A percentile compares a stretch with the other conserved stretches of the same genome.
phyloP scores from a whole-genome alignment of 2,888 invertebrate genomes.

The Physocephala rufipes region DNA sequence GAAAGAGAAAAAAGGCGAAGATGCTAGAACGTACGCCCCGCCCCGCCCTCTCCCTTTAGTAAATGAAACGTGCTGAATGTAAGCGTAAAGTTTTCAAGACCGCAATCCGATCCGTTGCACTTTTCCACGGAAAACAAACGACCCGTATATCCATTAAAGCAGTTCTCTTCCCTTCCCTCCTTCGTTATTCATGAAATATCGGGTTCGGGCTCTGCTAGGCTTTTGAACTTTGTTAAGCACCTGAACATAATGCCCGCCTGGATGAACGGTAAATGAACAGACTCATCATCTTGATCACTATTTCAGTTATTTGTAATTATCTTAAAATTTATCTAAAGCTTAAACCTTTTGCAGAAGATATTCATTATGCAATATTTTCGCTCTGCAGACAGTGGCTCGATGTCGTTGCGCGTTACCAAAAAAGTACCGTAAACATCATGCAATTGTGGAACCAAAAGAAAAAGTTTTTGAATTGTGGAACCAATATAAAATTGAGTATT shows the following conservation, averaged over 20 bases:
- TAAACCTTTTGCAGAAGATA: background rate
- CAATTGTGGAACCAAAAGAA: background rate
- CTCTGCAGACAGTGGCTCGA: background rate
- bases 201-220: constrained; percentile 23
- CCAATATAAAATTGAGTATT: too few species aligned
- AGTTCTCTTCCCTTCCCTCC: background rate
- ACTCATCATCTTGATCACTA: constrained; percentile 46
- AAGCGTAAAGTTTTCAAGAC: constrained; percentile 5
- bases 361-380: background rate
- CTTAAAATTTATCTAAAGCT: background rate
- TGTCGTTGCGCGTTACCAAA: too few species aligned
- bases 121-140: constrained; percentile 39
- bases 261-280: constrained; percentile 57
- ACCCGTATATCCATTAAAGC: constrained; percentile 34
- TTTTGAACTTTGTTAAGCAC: constrained; percentile 47
- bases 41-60: constrained; percentile 4
- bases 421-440: background rate
- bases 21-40: background rate
- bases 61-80: constrained; percentile 10
- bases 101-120: constrained; percentile 35
- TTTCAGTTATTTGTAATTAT: constrained; percentile 14
- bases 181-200: background rate
- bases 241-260: constrained; percentile 39
- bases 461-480: too few species aligned
- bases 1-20: background rate